Conservation (phyloP, 2,113 vertebrate species). For the Notechis scutatus region DNA sequence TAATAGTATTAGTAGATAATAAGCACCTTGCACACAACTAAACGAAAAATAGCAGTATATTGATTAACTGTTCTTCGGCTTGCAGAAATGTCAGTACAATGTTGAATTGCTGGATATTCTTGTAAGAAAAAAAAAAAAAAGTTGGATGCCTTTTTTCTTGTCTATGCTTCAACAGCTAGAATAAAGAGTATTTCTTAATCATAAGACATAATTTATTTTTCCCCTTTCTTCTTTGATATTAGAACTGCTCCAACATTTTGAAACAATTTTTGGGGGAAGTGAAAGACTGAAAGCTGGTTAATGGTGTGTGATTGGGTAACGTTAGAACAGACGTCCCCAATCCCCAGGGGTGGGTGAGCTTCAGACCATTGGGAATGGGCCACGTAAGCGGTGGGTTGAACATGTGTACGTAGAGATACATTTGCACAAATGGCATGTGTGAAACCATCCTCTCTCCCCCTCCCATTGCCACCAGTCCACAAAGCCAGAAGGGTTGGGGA, state of each 20-base stretch:
- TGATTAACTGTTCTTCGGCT: neutral
- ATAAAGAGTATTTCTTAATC: neutral
- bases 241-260: neutral
- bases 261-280: neutral
- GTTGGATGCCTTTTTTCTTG: neutral
- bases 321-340: neutral
- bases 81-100: neutral
- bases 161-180: neutral
- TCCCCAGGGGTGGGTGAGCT: accelerated
- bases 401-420: neutral
- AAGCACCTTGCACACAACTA: neutral
- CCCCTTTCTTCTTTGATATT: neutral
- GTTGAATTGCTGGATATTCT: neutral
- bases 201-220: neutral
- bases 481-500: neutral
- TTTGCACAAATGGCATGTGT: neutral
- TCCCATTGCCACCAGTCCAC: neutral
- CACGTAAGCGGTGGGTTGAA: neutral
- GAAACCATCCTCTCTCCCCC: neutral
- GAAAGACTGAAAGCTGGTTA: neutral
- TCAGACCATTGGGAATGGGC: neutral
- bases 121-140: neutral
- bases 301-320: neutral
- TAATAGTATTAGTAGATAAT: neutral
- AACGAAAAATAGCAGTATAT: neutral